phyloP scores from a whole-genome alignment of 2,113 vertebrate species.

The Chionodraco myersi region DNA sequence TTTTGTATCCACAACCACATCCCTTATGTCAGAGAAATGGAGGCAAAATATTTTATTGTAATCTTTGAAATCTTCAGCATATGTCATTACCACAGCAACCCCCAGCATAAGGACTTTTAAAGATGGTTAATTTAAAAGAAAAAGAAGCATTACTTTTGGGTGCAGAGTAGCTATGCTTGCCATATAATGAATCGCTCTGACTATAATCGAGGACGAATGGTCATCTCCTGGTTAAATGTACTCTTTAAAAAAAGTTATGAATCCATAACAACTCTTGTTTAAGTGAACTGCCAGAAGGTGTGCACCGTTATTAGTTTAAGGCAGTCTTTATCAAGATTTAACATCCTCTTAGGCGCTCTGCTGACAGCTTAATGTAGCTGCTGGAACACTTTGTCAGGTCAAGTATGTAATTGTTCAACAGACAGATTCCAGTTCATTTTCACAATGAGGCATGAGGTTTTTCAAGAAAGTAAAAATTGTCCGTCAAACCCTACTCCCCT shows the following conservation, averaged over 20 bases:
- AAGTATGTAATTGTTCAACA: conserved; percentile 4
- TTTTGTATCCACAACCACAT: conserved; percentile 79
- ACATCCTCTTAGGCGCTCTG: conserved; percentile 4
- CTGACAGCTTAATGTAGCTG: conserved; percentile 40
- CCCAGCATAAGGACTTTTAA: conserved; percentile 33
- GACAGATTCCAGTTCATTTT: conserved; percentile 11
- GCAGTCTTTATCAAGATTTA: background rate
- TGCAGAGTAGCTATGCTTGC: background rate
- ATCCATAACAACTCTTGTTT: background rate
- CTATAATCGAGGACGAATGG: background rate
- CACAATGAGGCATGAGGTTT: background rate
- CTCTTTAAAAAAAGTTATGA: background rate
- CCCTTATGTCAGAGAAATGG: conserved; percentile 69
- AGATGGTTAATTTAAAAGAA: conserved; percentile 34
- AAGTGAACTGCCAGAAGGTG: background rate
- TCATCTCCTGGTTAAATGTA: too few species aligned
- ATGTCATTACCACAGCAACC: conserved; percentile 36
- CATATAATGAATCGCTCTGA: background rate
- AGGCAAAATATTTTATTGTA: conserved; percentile 42
- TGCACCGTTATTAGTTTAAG: conserved; percentile 28
- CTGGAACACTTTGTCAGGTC: conserved; percentile 23
- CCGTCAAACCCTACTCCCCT: background rate
- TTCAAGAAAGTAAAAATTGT: background rate
- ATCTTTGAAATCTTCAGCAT: conserved; percentile 41
- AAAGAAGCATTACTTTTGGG: conserved; percentile 35